These are phyloP conservation scores for Nycticryphes semicollaris DNA, from an alignment of 2,113 vertebrate genomes.

Conservation along the genomic window DNA sequence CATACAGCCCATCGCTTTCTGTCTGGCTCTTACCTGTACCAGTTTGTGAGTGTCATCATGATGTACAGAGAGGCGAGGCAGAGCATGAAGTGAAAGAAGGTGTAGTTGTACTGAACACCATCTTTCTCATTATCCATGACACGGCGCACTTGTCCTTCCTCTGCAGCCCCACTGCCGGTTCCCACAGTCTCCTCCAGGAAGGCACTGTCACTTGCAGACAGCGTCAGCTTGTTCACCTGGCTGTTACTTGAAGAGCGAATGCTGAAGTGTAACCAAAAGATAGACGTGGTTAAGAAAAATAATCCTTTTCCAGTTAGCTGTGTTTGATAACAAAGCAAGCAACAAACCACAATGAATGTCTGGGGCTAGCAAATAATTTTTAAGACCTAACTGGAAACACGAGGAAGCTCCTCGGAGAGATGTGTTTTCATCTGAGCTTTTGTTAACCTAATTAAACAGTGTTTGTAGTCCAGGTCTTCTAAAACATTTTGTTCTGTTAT, in stretches of 20 bases:
- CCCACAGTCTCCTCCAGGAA: constrained; percentile 77
- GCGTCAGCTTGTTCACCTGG: constrained; percentile 91
- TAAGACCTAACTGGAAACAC: background rate
- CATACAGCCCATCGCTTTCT: rapidly evolving
- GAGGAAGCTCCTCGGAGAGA: background rate
- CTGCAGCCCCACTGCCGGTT: constrained; percentile 30
- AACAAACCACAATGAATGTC: rapidly evolving
- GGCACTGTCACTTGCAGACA: constrained; percentile 82
- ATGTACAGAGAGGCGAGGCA: constrained; percentile 92
- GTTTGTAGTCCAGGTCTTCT: background rate
- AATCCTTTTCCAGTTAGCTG: background rate
- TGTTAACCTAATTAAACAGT: background rate
- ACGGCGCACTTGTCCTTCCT: constrained; percentile 71
- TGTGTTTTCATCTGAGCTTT: background rate
- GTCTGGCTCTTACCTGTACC: constrained; percentile 87
- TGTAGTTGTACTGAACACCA: constrained; percentile 90
- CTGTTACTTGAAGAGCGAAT: constrained; percentile 90
- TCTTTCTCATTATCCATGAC: constrained; percentile 88
- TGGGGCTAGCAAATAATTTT: background rate
- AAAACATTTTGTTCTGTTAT: background rate
- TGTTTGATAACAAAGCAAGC: background rate
- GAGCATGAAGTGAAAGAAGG: constrained; percentile 91
- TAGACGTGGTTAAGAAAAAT: background rate
- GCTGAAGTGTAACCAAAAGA: constrained; percentile 66
- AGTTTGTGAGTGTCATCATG: constrained; percentile 97